Conservation (phyloP, 2,888 invertebrate genomes). For the Leptothorax acervorum region DNA sequence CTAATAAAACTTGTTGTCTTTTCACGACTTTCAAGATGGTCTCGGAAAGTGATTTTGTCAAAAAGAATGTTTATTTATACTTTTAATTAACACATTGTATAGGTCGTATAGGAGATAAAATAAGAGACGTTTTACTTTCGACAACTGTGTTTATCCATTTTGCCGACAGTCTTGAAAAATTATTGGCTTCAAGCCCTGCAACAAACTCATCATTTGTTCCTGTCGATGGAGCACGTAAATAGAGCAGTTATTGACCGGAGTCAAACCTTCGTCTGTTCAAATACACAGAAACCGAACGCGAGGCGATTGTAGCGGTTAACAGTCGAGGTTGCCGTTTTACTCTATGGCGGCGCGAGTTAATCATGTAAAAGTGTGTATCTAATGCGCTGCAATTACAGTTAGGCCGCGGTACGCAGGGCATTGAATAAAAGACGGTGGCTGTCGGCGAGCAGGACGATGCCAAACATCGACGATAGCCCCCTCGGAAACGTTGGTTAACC, state of each 20-base stretch:
- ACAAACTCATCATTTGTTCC: constrained; percentile 20
- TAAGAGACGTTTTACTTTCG: not conserved
- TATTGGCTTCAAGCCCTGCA: not conserved
- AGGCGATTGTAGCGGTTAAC: constrained; percentile 39
- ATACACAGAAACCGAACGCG: constrained; percentile 32
- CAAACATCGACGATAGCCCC: constrained; percentile 71
- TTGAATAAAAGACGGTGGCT: constrained; percentile 76
- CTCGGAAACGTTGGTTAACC: constrained; percentile 81
- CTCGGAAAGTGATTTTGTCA: not conserved
- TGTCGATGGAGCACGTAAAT: constrained; percentile 27
- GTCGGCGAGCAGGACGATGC: constrained; percentile 71
- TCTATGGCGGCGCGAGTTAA: constrained; percentile 36
- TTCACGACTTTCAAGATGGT: not conserved
- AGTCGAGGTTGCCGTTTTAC: constrained; percentile 7
- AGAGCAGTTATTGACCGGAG: constrained; percentile 27
- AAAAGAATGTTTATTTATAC: not conserved
- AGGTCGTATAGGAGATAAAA: not conserved
- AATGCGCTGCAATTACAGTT: constrained; percentile 71
- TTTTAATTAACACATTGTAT: not conserved
- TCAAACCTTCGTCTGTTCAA: constrained; percentile 38
- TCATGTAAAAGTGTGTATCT: constrained; percentile 63
- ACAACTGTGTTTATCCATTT: not conserved
- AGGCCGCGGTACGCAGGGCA: constrained; percentile 60
- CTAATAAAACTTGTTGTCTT: not conserved
- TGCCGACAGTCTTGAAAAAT: not conserved